Percentiles rank a stretch among this genome's conserved stretches.
Conservation (phyloP, 2,797 vertebrate species). For the Sternarchorhynchus goeldii region DNA sequence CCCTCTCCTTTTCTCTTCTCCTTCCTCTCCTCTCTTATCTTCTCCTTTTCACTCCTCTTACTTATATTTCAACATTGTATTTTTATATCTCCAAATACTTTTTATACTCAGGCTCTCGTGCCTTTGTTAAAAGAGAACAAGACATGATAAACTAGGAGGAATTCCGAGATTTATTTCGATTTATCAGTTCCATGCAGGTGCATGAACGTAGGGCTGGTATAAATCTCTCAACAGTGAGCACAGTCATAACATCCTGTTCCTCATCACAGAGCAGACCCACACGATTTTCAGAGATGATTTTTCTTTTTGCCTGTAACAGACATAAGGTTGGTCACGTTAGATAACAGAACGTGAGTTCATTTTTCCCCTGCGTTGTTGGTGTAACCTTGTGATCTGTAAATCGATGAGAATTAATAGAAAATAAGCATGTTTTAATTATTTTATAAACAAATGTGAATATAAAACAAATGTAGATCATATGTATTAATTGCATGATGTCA, state of each 20-base stretch:
- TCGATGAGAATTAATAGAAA: background rate
- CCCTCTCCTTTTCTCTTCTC: background rate
- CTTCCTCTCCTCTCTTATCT: no score
- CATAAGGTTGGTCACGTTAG: no score
- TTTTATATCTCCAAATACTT: background rate
- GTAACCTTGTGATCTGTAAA: background rate
- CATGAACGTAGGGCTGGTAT: background rate
- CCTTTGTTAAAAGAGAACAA: background rate
- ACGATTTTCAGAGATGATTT: conserved; percentile 20
- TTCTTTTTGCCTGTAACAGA: background rate
- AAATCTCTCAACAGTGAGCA: background rate
- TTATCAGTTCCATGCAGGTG: conserved; percentile 1
- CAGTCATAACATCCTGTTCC: conserved; percentile 15
- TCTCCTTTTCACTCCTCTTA: background rate
- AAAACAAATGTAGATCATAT: background rate
- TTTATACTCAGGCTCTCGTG: background rate
- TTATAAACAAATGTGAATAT: conserved; percentile 64
- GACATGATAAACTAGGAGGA: background rate
- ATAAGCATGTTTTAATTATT: conserved; percentile 23
- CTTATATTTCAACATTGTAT: background rate
- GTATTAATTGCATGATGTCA: background rate
- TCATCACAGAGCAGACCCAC: conserved; percentile 33
- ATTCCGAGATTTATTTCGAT: conserved; percentile 17
- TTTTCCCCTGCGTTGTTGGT: background rate
- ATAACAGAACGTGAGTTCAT: no score